A percentile compares a stretch with the other conserved stretches of the same genome.
Conservation (phyloP, 2,113 vertebrate species). For the Limnothrissa miodon region DNA sequence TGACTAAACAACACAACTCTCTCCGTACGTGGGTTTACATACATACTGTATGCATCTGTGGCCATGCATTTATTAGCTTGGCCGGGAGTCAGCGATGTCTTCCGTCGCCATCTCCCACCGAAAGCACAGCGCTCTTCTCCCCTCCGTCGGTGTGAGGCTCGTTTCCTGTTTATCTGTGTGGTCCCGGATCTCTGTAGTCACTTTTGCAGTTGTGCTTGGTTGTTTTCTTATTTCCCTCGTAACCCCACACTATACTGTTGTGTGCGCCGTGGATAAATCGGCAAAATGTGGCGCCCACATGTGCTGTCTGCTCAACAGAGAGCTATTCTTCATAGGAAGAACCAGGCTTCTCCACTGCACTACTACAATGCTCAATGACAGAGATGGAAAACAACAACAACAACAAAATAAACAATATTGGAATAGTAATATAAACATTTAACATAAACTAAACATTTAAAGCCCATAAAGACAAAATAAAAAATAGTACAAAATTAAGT, state of each 20-base stretch:
- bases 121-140: not conserved
- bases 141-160: not conserved
- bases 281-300: constrained; percentile 63
- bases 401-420: too few species aligned
- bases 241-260: constrained; percentile 44
- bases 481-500: not conserved
- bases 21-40: too few species aligned
- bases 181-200: constrained; percentile 49
- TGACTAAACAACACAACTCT: not conserved
- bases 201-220: constrained; percentile 57
- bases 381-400: too few species aligned
- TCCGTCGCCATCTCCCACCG: not conserved
- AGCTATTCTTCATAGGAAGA: not conserved
- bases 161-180: constrained; percentile 44
- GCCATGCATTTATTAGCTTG: not conserved
- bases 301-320: constrained; percentile 31
- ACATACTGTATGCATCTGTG: not conserved
- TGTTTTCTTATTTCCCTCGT: constrained; percentile 55
- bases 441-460: not conserved
- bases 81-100: not conserved
- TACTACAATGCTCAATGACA: not conserved
- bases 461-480: not conserved
- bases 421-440: too few species aligned
- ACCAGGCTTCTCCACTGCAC: too few species aligned
- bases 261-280: constrained; percentile 43